Evolutionary conservation across 2,113 vertebrate genomes (phyloP), one percentile per base, ranked within the genome.

Genomic region (Nansenia antarctica): DNA sequence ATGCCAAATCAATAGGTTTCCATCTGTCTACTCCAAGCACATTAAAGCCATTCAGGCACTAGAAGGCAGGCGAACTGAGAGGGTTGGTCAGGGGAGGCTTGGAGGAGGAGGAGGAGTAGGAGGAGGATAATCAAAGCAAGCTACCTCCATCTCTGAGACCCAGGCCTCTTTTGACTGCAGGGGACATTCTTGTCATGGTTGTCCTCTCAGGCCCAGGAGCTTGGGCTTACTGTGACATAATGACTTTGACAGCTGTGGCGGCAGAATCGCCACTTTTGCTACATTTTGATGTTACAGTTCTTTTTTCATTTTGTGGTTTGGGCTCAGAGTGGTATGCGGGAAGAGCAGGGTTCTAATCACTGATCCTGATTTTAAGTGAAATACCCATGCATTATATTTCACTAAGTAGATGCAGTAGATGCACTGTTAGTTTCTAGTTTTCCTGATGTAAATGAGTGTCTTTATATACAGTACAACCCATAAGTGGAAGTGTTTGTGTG

Each of bases 1-100:
- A 86, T 88, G 82, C 76, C 67, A 76, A 87, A 89, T 90, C 88
- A 73, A 85, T 88, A 84, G 72, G 74, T 67, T 81, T 75, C 68
- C 54, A 53, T 72, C 77, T 55, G 72, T 62, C 52, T 42, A 35
- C 34, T 47, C 24, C 55, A 55, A 18, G 49, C 34, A 31, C 53
- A 20, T 39, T 67, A 11, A 58, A 9, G 3, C 53, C 34, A 47
- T 42, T 37, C 47, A 14, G 29, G 34, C 31, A 35, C n/a, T 45
- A 73, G 63, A 45, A 18, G 39, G 20, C 15, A 64, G 61, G n/a
- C n/a, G n/a, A n/a, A n/a, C n/a, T 45, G 30, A 15, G n/a, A 31
- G 6, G 1, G 7, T 7, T 29, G 57, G 53, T 7, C 15, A 2
- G 15, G 55, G 14, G 47, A 3, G 53, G 7, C 7, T 58, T 26